These are phyloP conservation scores for Neoascia interrupta DNA, from an alignment of 2,888 invertebrate genomes.

Conservation along the genomic window DNA sequence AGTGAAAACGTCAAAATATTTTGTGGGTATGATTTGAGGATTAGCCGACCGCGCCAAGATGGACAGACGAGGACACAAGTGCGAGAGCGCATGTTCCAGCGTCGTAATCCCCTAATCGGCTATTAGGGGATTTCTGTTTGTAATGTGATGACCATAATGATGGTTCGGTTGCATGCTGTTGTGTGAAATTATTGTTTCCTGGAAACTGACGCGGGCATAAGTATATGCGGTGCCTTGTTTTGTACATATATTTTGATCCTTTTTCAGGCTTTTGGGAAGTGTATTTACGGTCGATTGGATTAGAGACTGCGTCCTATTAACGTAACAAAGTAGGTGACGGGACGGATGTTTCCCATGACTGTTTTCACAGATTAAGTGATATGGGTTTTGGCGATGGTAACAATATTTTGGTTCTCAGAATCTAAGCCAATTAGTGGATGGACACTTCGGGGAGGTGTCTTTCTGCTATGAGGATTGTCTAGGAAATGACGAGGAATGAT, in stretches of 20 bases:
- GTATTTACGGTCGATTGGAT: conserved; percentile 44
- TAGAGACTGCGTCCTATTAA: conserved; percentile 5
- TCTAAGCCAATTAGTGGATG: conserved; percentile 1
- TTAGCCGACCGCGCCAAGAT: conserved; percentile 35
- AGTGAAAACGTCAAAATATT: conserved; percentile 69
- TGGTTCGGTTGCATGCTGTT: conserved; percentile 35
- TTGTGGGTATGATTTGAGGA: conserved; percentile 63
- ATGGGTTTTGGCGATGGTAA: background rate
- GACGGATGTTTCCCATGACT: conserved; percentile 24
- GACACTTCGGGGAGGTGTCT: no score
- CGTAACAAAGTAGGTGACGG: conserved; percentile 25
- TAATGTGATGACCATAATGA: conserved; percentile 43
- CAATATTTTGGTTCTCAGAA: conserved; percentile 18
- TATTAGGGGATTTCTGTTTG: conserved; percentile 65
- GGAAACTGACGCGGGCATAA: conserved; percentile 2
- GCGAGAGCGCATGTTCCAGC: conserved; percentile 45
- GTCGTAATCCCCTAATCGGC: conserved; percentile 68
- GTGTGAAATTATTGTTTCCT: conserved; percentile 46
- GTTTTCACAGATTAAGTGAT: conserved; percentile 34
- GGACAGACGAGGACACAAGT: conserved; percentile 39
- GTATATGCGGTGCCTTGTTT: background rate
- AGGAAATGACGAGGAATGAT: no score
- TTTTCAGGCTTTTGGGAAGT: background rate
- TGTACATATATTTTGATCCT: conserved; percentile 1
- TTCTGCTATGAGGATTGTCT: no score